These are phyloP conservation scores for Oreochromis niloticus DNA, from an alignment of 2,113 vertebrate species.

Conservation along the genomic window DNA sequence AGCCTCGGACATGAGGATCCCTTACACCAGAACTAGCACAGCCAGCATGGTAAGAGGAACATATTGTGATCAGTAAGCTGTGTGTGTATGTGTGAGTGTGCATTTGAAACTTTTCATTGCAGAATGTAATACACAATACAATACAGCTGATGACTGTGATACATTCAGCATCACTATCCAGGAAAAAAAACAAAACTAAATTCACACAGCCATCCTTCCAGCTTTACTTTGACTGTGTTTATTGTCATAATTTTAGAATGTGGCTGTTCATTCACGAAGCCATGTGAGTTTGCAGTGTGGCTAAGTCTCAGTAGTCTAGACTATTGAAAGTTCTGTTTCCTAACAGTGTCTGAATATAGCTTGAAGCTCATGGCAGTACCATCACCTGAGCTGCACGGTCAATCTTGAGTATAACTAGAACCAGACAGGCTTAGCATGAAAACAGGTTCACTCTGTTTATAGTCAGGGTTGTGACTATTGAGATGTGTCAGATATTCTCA, in stretches of 20 bases:
- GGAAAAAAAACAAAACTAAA: not conserved
- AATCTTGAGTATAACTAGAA: not conserved
- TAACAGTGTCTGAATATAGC: not conserved
- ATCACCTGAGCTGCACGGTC: not conserved
- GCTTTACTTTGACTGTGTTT: not conserved
- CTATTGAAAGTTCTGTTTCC: not conserved
- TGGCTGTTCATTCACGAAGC: not conserved
- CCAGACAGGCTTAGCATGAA: not conserved
- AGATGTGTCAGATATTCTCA: not conserved
- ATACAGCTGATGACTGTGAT: not conserved
- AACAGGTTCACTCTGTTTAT: not conserved
- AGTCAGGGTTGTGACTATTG: not conserved
- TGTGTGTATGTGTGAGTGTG: not conserved
- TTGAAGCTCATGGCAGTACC: not conserved
- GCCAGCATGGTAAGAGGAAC: conserved; percentile 65
- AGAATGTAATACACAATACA: accelerated
- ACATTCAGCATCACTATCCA: not conserved
- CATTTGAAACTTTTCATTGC: not conserved
- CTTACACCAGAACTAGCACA: not conserved
- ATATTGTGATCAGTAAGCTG: not conserved
- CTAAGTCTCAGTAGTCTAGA: not conserved
- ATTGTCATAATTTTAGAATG: not conserved
- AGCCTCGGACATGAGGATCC: not conserved
- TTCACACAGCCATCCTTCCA: not conserved
- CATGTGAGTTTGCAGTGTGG: not conserved